Conservation (phyloP, 2,888 invertebrate species). For the Nemoura dubitans region DNA sequence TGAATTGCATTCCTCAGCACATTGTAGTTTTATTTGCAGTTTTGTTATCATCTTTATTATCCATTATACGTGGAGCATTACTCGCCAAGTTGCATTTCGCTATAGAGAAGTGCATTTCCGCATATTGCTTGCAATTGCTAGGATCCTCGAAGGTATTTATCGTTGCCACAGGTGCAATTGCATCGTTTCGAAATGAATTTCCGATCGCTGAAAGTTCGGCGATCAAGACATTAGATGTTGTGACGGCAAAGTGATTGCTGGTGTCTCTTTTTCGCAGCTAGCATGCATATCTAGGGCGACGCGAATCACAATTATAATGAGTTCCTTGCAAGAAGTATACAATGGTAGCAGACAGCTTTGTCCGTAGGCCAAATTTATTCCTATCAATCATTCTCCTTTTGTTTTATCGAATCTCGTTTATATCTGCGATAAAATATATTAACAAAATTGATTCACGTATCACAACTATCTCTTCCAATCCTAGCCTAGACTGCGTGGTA, state of each 20-base stretch:
- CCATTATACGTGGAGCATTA: no score
- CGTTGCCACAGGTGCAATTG: neutral
- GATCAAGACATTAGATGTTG: neutral
- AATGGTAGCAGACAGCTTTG: neutral
- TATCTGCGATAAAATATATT: no score
- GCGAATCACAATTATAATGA: neutral
- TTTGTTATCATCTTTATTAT: no score
- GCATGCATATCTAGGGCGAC: neutral
- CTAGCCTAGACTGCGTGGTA: no score
- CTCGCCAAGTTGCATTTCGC: no score
- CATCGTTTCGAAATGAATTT: neutral
- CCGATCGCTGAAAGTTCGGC: neutral
- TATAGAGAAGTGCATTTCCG: no score
- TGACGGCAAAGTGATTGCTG: neutral
- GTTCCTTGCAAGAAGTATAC: neutral
- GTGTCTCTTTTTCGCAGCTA: neutral
- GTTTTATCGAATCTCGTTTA: neutral
- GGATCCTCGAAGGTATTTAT: no score
- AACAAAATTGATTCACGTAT: no score
- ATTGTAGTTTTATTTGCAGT: no score
- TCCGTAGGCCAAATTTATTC: constrained; percentile 4
- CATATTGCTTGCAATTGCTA: no score
- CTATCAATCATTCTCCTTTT: neutral
- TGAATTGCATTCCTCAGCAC: no score
- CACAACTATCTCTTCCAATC: no score